Evolutionary conservation across 2,797 vertebrate genomes (phyloP).

Genomic region (Gymnoscopelus braueri): DNA sequence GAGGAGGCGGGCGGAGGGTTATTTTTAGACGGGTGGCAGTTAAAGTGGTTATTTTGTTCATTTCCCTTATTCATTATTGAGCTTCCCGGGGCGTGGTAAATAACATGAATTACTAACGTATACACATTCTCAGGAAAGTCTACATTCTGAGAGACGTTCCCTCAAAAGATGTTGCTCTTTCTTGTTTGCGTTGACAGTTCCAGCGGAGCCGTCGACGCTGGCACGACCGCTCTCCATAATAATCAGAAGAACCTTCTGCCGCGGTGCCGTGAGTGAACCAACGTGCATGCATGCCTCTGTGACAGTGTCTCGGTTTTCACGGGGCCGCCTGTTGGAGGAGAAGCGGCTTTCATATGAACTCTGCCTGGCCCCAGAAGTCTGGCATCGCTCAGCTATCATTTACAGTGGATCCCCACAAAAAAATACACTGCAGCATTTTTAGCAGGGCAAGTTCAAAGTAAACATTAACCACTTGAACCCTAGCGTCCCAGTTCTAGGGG

Average conservation of each 20-base stretch:
- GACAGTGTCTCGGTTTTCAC: slow-evolving; percentile 3
- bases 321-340: slow-evolving; percentile 3
- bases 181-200: neutral
- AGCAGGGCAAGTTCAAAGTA: slow-evolving; percentile 30
- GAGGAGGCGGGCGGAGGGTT: slow-evolving; percentile 58
- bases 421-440: neutral
- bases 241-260: neutral
- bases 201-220: neutral
- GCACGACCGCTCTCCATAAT: neutral
- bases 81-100: slow-evolving; percentile 75
- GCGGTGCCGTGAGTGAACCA: neutral
- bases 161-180: neutral
- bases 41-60: slow-evolving; percentile 73
- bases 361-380: slow-evolving; percentile 4
- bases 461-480: neutral
- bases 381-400: slow-evolving; percentile 33
- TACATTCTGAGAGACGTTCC: slow-evolving; percentile 11
- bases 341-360: slow-evolving; percentile 18
- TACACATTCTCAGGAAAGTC: slow-evolving; percentile 38
- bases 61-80: slow-evolving; percentile 85
- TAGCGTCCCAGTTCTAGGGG: no score
- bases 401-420: slow-evolving; percentile 1
- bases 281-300: neutral
- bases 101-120: slow-evolving; percentile 70
- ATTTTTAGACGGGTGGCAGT: slow-evolving; percentile 77